These are phyloP conservation scores for Theropithecus gelada DNA, from an alignment of 2,113 vertebrate species.

Conservation along the genomic window DNA sequence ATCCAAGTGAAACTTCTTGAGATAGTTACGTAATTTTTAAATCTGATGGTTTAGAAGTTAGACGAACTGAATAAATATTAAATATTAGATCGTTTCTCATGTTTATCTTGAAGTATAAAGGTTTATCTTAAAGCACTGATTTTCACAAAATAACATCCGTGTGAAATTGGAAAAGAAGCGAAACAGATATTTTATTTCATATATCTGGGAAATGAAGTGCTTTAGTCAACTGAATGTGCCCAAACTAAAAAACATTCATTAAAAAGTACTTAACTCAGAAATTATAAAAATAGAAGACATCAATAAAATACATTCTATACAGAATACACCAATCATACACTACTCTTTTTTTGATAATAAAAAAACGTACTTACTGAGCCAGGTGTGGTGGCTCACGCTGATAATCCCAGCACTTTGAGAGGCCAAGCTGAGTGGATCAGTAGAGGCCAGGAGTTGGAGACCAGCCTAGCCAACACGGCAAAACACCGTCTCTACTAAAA, in stretches of 20 bases:
- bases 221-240: neutral
- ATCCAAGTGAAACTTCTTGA: neutral
- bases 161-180: neutral
- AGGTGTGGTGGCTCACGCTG: too few species aligned
- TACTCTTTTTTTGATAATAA: neutral
- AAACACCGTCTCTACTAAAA: too few species aligned
- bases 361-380: constrained; percentile 20
- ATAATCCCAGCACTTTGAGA: too few species aligned
- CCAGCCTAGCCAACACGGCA: too few species aligned
- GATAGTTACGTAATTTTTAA: neutral
- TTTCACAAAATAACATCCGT: too few species aligned
- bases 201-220: neutral
- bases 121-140: too few species aligned
- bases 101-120: too few species aligned
- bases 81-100: neutral
- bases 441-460: too few species aligned
- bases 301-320: neutral
- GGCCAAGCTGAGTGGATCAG: too few species aligned
- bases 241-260: neutral
- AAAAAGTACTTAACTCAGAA: neutral
- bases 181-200: constrained; percentile 23
- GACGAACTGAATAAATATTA: neutral
- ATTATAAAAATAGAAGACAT: constrained; percentile 40
- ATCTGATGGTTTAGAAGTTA: neutral
- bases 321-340: neutral